Base-by-base conservation (phyloP, 2,797 vertebrate genomes). In the Peromyscus eremicus region DNA sequence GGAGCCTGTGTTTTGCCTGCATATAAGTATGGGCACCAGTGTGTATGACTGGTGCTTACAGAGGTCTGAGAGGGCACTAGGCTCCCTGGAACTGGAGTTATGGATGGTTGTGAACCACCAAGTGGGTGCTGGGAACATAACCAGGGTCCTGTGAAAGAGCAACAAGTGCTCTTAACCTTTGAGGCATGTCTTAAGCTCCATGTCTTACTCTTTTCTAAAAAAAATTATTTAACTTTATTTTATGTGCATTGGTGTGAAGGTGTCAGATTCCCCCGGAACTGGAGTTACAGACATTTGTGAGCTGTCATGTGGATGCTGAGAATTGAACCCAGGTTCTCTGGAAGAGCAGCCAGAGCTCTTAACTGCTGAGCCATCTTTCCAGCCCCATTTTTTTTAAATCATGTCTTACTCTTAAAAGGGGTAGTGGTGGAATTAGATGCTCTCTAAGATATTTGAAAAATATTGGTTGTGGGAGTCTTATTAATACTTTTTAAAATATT, bases 401-500 rank as follows among this genome's bases (percentile, higher is more conserved):
- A 2, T 29, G 62, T 73, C 6, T 94, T 75, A 55, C 64, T 89
- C 11, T 92, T 64, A 14, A 81, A 90, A 88, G 76, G 32, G 49
- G 37, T 17, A 77, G 12, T 89, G 68, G 40, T 70, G 3, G 25
- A n/a, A 89, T 96, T 68, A 89, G 6, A 80, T 96, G 66, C 75
- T 80, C 27, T 57, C 84, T 89, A 94, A 85, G 21, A 49, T 85
- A 89, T 81, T 89, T 87, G 27, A 29, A 12, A 85, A 52, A 70
- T 57, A 94, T 40, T 55, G n/a, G 11, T 79, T 34, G 32, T 79
- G 29, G 32, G 29, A 55, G 34, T 80, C 32, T 60, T 81, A 62
- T 43, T 76, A 76, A 29, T 27, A 25, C 25, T 76, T 76, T 52
- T 14, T 3, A 43, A 11, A 14, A 27, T 46, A 12, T 27, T 49